These are phyloP conservation scores for Trididemnum miniatum DNA, from an alignment of 23 tunicate species.

Conservation along the genomic window DNA sequence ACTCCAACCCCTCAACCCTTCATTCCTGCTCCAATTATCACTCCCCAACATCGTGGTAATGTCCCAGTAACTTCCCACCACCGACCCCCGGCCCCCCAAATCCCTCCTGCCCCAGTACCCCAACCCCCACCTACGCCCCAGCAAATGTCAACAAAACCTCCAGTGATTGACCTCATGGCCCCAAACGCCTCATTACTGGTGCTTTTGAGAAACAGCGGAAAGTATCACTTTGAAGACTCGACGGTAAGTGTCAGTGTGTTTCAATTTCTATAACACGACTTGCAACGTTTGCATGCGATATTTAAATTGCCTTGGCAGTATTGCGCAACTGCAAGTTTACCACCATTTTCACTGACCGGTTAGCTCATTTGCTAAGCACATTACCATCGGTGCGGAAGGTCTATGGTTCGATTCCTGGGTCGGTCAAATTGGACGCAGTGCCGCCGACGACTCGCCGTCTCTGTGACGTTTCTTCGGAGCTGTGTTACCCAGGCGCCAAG, in stretches of 20 bases:
- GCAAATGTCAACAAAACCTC: conserved; percentile 39
- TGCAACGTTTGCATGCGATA: too few relatives aligned
- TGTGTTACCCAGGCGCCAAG: too few relatives aligned
- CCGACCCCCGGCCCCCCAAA: conserved; percentile 10
- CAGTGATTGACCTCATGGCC: conserved; percentile 87
- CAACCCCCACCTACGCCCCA: conserved; percentile 15
- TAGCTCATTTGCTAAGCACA: too few relatives aligned
- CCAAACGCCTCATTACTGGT: conserved; percentile 84
- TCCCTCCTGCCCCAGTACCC: not conserved
- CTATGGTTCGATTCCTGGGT: too few relatives aligned
- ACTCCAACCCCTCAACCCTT: not conserved
- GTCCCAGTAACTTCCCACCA: not conserved
- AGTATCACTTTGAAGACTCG: conserved; percentile 52
- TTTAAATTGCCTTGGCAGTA: too few relatives aligned
- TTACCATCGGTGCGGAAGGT: too few relatives aligned
- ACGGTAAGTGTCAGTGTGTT: conserved; percentile 39
- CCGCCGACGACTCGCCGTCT: too few relatives aligned
- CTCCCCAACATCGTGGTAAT: not conserved
- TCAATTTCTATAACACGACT: too few relatives aligned
- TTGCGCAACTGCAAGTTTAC: too few relatives aligned
- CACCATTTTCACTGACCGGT: too few relatives aligned
- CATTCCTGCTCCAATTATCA: not conserved
- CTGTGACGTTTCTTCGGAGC: too few relatives aligned
- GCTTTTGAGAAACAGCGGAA: conserved; percentile 71
- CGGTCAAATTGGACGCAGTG: too few relatives aligned